Evolutionary conservation across 2,113 vertebrate species (phyloP).

Genomic region (Tricholaema leucomelas): DNA sequence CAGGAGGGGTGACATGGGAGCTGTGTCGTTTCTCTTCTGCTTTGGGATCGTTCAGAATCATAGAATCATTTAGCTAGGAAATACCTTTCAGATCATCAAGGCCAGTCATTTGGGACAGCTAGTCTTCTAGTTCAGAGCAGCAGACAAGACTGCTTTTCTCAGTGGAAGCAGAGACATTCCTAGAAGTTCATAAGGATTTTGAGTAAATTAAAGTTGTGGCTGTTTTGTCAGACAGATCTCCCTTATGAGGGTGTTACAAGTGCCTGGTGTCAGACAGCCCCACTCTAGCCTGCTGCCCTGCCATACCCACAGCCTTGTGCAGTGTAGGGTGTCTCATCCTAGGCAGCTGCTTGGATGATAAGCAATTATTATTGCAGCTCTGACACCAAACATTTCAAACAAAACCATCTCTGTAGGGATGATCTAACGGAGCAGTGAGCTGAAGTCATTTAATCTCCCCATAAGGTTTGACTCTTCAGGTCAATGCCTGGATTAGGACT

Average conservation of each 20-base stretch:
- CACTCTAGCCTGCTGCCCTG: fast-evolving
- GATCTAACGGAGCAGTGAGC: background rate
- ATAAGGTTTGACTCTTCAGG: background rate
- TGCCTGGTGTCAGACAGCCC: background rate
- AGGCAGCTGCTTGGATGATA: background rate
- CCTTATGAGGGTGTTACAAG: background rate
- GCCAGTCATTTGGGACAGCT: background rate
- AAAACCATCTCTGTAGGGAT: background rate
- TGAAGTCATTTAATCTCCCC: background rate
- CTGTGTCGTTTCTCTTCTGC: fast-evolving
- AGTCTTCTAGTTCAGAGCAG: background rate
- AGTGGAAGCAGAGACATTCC: background rate
- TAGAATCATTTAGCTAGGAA: background rate
- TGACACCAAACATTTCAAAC: background rate
- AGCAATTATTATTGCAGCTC: background rate
- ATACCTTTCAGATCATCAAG: background rate
- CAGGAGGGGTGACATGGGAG: fast-evolving
- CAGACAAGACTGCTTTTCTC: background rate
- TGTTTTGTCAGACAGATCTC: background rate
- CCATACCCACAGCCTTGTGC: background rate
- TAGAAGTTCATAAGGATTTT: background rate
- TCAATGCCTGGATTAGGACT: background rate
- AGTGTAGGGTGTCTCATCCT: fast-evolving
- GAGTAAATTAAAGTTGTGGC: background rate
- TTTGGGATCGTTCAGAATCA: background rate